Conservation (phyloP, 2,113 vertebrate genomes). For the Thamnophis sirtalis region DNA sequence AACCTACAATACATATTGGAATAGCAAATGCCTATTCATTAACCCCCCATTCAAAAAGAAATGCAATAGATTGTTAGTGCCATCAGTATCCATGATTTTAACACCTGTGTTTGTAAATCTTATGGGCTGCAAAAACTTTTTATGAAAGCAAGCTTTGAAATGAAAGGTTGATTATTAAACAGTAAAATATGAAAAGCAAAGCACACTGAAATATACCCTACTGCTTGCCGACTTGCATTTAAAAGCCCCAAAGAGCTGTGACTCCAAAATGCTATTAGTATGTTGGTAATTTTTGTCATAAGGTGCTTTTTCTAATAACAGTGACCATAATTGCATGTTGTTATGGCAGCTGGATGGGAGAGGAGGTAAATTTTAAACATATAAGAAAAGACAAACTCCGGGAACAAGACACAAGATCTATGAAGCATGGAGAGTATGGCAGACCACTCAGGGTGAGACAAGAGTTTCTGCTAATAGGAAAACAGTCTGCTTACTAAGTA, state of each 20-base stretch:
- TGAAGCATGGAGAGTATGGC: background rate
- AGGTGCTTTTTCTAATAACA: background rate
- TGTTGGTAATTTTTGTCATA: background rate
- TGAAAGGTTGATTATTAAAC: background rate
- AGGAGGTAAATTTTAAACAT: background rate
- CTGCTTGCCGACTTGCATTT: background rate
- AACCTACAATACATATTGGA: background rate
- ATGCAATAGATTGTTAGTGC: background rate
- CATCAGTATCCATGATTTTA: background rate
- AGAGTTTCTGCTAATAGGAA: background rate
- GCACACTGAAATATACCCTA: background rate
- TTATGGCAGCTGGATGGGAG: background rate
- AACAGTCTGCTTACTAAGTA: background rate
- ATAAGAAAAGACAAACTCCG: background rate
- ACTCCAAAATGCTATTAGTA: background rate
- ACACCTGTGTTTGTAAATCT: background rate
- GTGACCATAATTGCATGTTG: background rate
- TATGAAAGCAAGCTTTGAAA: background rate
- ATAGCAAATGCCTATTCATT: background rate
- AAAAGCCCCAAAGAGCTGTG: background rate
- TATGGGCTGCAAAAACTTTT: background rate
- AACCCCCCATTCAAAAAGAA: background rate
- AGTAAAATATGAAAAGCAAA: background rate
- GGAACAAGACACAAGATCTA: background rate
- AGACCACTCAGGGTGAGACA: background rate